Base-by-base conservation (phyloP, 1,140 invertebrate genomes). In the Maconellicoccus hirsutus region DNA sequence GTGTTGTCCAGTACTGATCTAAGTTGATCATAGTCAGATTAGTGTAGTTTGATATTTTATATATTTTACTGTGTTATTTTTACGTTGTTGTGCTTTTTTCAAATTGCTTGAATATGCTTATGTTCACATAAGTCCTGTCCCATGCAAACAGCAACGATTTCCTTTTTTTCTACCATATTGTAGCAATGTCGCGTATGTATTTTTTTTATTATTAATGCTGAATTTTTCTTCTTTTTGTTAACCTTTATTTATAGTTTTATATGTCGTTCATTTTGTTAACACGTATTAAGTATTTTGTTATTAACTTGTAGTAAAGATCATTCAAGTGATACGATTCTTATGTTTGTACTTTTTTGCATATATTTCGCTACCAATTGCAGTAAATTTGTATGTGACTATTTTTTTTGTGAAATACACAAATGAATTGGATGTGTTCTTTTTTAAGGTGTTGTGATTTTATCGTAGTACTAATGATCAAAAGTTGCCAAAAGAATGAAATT, bases 381-480 rank as follows among this genome's bases (percentile, higher is more conserved):
- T 59, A 59, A n/a, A 59, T 59, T 59, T 59, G 52, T 59, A 59
- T 59, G 16, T 59, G 52, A 59, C 21, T 59, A 7, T 59, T 59
- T 59, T 59, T 59, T 59, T 59, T 59, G 52, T 59, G 52, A 59
- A 59, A 59, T 59, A 59, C 52, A 59, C 52, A 59, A 59, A 59
- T 59, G 16, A 59, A 59, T 59, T 22, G 16, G 16, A 59, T 22
- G 52, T 42, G 39, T 42, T n/a, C 39, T 42, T 42, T 10, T n/a
- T 42, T 42, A 42, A 42, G n/a, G n/a, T n/a, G n/a, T n/a, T n/a
- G n/a, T n/a, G n/a, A n/a, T n/a, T n/a, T n/a, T n/a, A n/a, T n/a
- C n/a, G n/a, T n/a, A n/a, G n/a, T n/a, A n/a, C n/a, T n/a, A n/a
- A n/a, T n/a, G n/a, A n/a, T n/a, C n/a, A n/a, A n/a, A n/a, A n/a